Conservation (phyloP, 2,113 vertebrate species). For the Addax nasomaculatus region DNA sequence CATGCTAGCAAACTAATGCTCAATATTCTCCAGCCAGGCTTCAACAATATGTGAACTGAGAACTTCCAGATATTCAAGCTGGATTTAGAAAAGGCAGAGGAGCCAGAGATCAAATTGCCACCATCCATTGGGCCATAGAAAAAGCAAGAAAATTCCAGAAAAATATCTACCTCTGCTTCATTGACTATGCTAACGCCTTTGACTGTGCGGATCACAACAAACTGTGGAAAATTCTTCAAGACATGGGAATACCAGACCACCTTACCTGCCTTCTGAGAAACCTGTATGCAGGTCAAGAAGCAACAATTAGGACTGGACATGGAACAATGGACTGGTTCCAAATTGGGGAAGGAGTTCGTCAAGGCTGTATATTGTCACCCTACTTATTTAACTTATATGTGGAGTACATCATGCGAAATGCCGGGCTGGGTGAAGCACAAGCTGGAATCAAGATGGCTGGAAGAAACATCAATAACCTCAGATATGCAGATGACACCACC, state of each 20-base stretch:
- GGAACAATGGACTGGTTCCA: not conserved
- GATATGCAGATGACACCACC: not conserved
- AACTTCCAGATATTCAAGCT: too few relatives aligned
- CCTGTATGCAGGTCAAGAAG: not conserved
- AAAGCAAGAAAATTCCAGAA: too few relatives aligned
- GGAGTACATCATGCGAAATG: not conserved
- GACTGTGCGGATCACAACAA: not conserved
- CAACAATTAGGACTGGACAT: not conserved
- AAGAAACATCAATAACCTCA: not conserved
- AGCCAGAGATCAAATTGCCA: too few relatives aligned
- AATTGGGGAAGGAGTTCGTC: not conserved
- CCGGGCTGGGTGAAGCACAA: not conserved
- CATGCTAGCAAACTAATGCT: not conserved
- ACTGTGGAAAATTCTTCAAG: not conserved
- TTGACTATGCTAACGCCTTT: not conserved
- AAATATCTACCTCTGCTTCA: not conserved
- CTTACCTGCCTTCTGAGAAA: not conserved
- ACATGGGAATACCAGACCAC: not conserved
- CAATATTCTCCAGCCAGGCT: not conserved
- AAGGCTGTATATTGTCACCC: not conserved
- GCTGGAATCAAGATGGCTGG: not conserved
- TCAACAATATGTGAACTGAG: too few relatives aligned
- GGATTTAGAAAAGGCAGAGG: too few relatives aligned
- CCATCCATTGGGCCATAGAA: too few relatives aligned
- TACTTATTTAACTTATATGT: not conserved